Evolutionary conservation across 2,797 vertebrate species (phyloP), one percentile per base, ranked within the genome.

Genomic region (Acropternis orthonyx): DNA sequence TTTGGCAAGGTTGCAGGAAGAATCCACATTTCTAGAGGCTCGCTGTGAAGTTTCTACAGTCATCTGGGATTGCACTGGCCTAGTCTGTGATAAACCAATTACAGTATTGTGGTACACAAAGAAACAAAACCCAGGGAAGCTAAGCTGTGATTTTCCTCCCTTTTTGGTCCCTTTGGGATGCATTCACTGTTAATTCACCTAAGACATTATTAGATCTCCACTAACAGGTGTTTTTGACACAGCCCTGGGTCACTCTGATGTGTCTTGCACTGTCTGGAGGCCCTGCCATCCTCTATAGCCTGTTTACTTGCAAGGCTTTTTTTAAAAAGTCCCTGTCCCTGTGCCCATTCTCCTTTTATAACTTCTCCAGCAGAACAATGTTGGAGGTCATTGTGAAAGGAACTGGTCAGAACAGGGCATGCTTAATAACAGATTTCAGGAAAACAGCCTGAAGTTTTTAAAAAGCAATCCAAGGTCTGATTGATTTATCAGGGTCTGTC

Each of bases 401-500:
- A 77, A 74, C 69, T 58, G 51, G 66, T 83, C 76, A 80, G 90
- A 93, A 67, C 21, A 96, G 65, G 65, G 28, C 71, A 85, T 22
- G 48, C 76, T 89, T 84, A 93, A 90, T 51, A 83, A 74, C 15
- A 16, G 7, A 58, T 65, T 91, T 63, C 66, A 69, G 55, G 72
- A 89, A 88, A 95, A 76, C 28, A 85, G 51, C 48, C 37, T 92
- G 63, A 80, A 88, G 51, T 63, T 94, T 95, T 94, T 46, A 48
- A 78, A 93, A 91, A 89, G 36, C 59, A 87, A 74, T 91, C 41
- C 71, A 74, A 91, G 32, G 85, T 63, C 48, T 73, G 83, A 89
- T 30, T 88, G 94, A 96, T 97, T 95, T 95, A 93, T 37, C 84
- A 85, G 44, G 4, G 20, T 41, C 44, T 93, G 71, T 76, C 87